Evolutionary conservation across 2,113 vertebrate genomes (phyloP), one percentile per base, ranked within the genome.

Genomic region (Malurus alboscapulatus): DNA sequence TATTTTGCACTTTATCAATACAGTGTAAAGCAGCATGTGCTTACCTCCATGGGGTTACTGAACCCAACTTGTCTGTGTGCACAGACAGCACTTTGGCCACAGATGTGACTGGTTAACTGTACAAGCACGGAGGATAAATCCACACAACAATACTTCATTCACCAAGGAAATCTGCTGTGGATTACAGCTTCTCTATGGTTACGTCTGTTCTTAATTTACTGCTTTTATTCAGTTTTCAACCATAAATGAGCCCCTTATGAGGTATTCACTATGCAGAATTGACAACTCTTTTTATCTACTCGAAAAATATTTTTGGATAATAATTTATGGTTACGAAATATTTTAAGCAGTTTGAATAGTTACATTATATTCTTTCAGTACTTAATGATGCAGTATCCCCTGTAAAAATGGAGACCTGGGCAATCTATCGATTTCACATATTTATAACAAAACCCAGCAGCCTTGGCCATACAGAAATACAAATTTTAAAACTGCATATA

Each of bases 241-340:
- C 98, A 98, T 98, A 98, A 98, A 98, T 97, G 97, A 98, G 97
- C 97, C 98, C 98, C 97, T 98, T 98, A 98, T 98, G 97, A 98
- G 97, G 97, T 96, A 97, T 98, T 98, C 97, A 97, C 97, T 98
- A 97, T 97, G 96, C 95, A 97, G 97, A 97, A 98, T 98, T 98
- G 98, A 98, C 98, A 98, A 98, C 98, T 98, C 98, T 98, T 98
- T 98, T 98, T 98, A 98, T 98, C 98, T 98, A 96, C 97, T 98
- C 74, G 34, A 98, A 98, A 98, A 98, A 98, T 98, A 98, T 98
- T 98, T 98, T 98, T 97, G 97, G 97, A 98, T 98, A 98, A 98
- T 98, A 98, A 98, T 98, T 98, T 98, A 98, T 97, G 98, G 98
- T 97, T 98, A 97, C 76, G 57, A 98, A 98, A 98, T 98, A 98